These are phyloP conservation scores for Lordiphosa fenestrarum DNA, from an alignment of 2,888 invertebrate genomes.

Conservation along the genomic window DNA sequence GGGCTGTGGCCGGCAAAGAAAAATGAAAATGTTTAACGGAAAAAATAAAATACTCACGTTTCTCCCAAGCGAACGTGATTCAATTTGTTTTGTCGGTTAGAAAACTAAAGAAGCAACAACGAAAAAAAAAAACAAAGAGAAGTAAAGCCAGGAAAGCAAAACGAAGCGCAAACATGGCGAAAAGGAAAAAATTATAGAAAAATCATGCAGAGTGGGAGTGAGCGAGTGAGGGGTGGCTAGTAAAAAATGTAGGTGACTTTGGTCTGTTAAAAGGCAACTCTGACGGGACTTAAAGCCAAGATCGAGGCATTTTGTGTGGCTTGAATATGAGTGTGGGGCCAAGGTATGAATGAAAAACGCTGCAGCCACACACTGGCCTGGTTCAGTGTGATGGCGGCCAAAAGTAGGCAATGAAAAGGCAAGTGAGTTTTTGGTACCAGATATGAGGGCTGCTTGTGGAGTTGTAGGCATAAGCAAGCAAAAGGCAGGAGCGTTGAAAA, in stretches of 20 bases:
- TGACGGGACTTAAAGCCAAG: slow-evolving; percentile 47
- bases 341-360: slow-evolving; percentile 55
- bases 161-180: slow-evolving; percentile 38
- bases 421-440: background rate
- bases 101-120: slow-evolving; percentile 56
- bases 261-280: slow-evolving; percentile 22
- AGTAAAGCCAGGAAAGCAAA: slow-evolving; percentile 24
- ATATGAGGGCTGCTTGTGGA: slow-evolving; percentile 5
- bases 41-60: slow-evolving; percentile 77
- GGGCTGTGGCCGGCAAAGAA: slow-evolving; percentile 42
- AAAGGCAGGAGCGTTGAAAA: no score
- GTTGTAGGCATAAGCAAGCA: background rate
- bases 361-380: slow-evolving; percentile 31
- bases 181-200: slow-evolving; percentile 13
- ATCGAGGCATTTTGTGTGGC: slow-evolving; percentile 38
- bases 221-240: background rate
- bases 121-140: slow-evolving; percentile 33
- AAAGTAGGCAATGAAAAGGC: slow-evolving; percentile 42
- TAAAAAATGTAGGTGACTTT: slow-evolving; percentile 3
- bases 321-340: slow-evolving; percentile 16
- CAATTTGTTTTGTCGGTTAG: slow-evolving; percentile 76
- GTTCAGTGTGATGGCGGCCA: slow-evolving; percentile 9
- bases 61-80: slow-evolving; percentile 74
- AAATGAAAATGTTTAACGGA: slow-evolving; percentile 71
- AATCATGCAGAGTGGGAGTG: slow-evolving; percentile 2